These are phyloP conservation scores for Palloptera scutellata DNA, from an alignment of 2,888 invertebrate species.

Conservation along the genomic window DNA sequence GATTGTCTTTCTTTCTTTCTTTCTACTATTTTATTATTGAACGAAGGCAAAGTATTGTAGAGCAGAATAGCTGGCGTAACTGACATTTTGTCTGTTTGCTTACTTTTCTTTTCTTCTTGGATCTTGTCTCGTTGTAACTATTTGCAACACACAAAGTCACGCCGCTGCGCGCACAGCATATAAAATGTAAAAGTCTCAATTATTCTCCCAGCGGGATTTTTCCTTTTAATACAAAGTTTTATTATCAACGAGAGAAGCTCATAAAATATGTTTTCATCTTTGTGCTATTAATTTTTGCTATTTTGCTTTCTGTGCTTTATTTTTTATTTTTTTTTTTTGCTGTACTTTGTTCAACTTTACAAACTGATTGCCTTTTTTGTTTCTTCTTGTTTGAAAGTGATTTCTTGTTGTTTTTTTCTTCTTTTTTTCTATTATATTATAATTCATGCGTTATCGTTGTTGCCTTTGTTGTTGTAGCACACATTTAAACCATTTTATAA, in stretches of 20 bases:
- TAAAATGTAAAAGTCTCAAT: slow-evolving; percentile 54
- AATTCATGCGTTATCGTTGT: neutral
- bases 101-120: neutral
- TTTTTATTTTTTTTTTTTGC: neutral
- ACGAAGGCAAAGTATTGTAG: no score
- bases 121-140: neutral
- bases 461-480: slow-evolving; percentile 13
- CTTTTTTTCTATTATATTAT: slow-evolving; percentile 5
- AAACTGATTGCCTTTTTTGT: no score
- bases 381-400: neutral
- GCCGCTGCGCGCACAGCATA: slow-evolving; percentile 28
- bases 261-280: slow-evolving; percentile 57
- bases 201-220: slow-evolving; percentile 56
- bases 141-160: no score
- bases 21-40: no score
- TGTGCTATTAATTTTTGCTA: slow-evolving; percentile 11
- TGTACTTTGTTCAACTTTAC: slow-evolving; percentile 22
- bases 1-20: no score
- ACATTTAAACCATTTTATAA: slow-evolving; percentile 35
- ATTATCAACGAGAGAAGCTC: slow-evolving; percentile 54
- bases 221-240: slow-evolving; percentile 52
- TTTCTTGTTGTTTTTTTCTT: slow-evolving; percentile 12
- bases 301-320: no score
- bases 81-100: no score
- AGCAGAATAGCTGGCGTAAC: no score